These are phyloP conservation scores for Hypomecis atomaria DNA, from an alignment of 2,888 invertebrate genomes.

Conservation along the genomic window DNA sequence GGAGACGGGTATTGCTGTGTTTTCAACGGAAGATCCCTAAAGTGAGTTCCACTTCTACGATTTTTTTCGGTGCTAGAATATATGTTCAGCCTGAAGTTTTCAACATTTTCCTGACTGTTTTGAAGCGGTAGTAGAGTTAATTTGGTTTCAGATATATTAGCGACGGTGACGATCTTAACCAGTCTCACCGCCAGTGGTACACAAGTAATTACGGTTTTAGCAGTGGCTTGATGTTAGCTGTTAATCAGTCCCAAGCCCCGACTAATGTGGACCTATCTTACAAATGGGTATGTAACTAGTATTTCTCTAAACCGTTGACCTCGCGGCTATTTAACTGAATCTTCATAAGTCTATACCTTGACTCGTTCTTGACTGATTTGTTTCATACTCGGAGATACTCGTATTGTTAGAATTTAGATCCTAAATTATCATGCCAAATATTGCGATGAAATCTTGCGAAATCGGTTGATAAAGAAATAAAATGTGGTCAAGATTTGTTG, in stretches of 20 bases:
- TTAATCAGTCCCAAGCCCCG: constrained; percentile 58
- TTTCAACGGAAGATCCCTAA: constrained; percentile 75
- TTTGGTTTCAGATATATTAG: neutral
- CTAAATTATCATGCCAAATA: too few relatives aligned
- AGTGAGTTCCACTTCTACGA: constrained; percentile 25
- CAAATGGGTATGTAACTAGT: constrained; percentile 72
- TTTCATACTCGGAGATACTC: too few relatives aligned
- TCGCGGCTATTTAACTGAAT: too few relatives aligned
- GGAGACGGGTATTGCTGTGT: constrained; percentile 84
- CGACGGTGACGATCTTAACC: neutral
- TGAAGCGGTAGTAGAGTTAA: neutral
- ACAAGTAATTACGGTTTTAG: constrained; percentile 47
- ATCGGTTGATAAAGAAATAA: too few relatives aligned
- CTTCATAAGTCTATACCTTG: too few relatives aligned
- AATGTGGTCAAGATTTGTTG: too few relatives aligned
- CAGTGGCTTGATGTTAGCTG: constrained; percentile 55
- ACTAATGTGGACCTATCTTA: constrained; percentile 59
- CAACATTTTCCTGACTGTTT: neutral
- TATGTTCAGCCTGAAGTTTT: too few relatives aligned
- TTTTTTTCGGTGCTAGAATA: too few relatives aligned
- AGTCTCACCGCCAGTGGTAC: constrained; percentile 15
- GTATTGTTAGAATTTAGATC: too few relatives aligned
- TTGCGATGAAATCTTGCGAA: too few relatives aligned
- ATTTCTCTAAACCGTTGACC: too few relatives aligned
- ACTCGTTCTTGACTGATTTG: too few relatives aligned